Evolutionary conservation across 2,113 vertebrate genomes (phyloP).

Genomic region (Siphamia tubifer): DNA sequence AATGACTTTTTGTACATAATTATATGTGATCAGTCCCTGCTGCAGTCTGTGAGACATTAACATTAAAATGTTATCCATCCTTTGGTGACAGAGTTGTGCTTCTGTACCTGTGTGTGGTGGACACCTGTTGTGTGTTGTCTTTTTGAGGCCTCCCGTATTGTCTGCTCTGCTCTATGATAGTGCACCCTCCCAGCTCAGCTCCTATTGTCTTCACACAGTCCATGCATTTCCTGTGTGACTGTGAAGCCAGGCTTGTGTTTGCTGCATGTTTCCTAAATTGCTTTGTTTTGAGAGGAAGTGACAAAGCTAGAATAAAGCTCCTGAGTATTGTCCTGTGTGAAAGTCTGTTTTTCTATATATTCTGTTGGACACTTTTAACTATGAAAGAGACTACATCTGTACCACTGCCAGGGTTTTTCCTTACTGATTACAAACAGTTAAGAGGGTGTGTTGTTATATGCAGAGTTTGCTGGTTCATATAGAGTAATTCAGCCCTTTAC

Average conservation of each 20-base stretch:
- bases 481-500: slow-evolving; percentile 16
- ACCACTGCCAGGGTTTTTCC: background rate
- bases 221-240: slow-evolving; percentile 73
- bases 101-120: slow-evolving; percentile 1
- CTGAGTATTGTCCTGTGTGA: slow-evolving; percentile 40
- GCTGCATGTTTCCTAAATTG: slow-evolving; percentile 69
- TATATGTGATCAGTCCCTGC: too few relatives aligned
- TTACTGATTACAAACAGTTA: background rate
- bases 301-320: slow-evolving; percentile 59
- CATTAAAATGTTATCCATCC: too few relatives aligned
- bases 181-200: slow-evolving; percentile 61
- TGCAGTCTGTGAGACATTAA: too few relatives aligned
- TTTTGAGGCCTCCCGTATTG: slow-evolving; percentile 52
- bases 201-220: slow-evolving; percentile 68
- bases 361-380: slow-evolving; percentile 15
- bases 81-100: background rate
- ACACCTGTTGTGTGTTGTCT: slow-evolving; percentile 29
- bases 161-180: slow-evolving; percentile 47
- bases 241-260: slow-evolving; percentile 52
- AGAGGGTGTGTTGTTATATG: background rate
- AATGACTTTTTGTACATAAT: too few relatives aligned
- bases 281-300: slow-evolving; percentile 75
- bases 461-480: slow-evolving; percentile 3
- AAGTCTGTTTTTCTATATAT: slow-evolving; percentile 30
- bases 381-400: slow-evolving; percentile 1